phyloP scores from a whole-genome alignment of 1,140 invertebrate species.

The Megalonaias nervosa region DNA sequence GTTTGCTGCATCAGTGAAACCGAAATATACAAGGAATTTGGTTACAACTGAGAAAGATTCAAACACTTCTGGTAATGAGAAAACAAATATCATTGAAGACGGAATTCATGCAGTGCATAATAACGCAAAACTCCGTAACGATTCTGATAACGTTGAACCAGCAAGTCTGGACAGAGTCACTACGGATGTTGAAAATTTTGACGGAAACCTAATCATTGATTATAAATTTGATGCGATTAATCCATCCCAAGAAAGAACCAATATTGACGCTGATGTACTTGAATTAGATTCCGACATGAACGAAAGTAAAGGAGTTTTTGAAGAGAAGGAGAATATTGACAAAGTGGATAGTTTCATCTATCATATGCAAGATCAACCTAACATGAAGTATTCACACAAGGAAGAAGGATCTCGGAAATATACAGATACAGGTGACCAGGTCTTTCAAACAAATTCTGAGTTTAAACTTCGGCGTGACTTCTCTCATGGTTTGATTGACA shows the following conservation, averaged over 20 bases:
- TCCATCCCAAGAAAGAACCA: too few relatives aligned
- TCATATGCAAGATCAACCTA: neutral
- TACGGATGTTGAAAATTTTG: too few relatives aligned
- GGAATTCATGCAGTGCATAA: neutral
- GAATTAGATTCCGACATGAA: too few relatives aligned
- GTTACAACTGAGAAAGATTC: neutral
- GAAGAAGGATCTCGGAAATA: conserved; percentile 1
- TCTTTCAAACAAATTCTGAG: neutral
- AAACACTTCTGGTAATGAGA: neutral
- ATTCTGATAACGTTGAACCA: neutral
- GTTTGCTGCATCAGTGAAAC: neutral
- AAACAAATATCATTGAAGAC: neutral
- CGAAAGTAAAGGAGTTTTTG: too few relatives aligned
- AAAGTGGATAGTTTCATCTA: too few relatives aligned
- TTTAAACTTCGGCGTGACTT: neutral
- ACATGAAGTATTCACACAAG: neutral
- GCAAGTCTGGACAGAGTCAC: neutral
- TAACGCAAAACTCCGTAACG: neutral
- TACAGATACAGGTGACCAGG: neutral
- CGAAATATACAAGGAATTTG: neutral
- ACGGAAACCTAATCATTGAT: too few relatives aligned
- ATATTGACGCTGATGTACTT: too few relatives aligned
- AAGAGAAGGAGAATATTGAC: too few relatives aligned
- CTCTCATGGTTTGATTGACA: neutral
- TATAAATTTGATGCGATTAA: too few relatives aligned